A percentile compares a stretch with the other conserved stretches of the same genome.
Evolutionary conservation across 2,888 invertebrate species (phyloP).

Genomic region (Zaprionus obscuricornis): DNA sequence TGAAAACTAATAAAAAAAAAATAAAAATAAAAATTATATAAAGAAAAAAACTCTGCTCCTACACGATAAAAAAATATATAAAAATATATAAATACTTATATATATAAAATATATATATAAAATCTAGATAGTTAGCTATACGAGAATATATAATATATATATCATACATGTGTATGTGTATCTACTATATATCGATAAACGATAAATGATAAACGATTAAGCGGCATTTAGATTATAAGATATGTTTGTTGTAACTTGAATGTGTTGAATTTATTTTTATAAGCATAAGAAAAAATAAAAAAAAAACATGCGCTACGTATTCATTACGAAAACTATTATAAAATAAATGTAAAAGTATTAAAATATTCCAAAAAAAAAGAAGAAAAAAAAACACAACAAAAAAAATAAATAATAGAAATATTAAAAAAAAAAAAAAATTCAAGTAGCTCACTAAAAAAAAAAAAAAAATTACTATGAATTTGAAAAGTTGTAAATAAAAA

Average conservation of each 20-base stretch:
- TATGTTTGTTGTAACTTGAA: slow-evolving; percentile 78
- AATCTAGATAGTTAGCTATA: slow-evolving; percentile 1
- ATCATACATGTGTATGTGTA: slow-evolving; percentile 25
- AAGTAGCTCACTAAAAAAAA: slow-evolving; percentile 25
- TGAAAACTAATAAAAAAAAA: slow-evolving; percentile 10
- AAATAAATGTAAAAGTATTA: slow-evolving; percentile 63
- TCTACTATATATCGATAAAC: slow-evolving; percentile 24
- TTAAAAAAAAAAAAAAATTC: slow-evolving; percentile 16
- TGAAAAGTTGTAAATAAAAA: slow-evolving; percentile 53
- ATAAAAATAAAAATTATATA: not conserved
- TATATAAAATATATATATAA: too few species aligned
- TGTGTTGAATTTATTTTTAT: slow-evolving; percentile 79
- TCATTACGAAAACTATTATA: slow-evolving; percentile 45
- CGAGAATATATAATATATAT: slow-evolving; percentile 23
- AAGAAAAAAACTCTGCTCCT: slow-evolving; percentile 57
- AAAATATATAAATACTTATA: slow-evolving; percentile 8
- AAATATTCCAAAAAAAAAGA: slow-evolving; percentile 59
- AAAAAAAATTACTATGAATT: slow-evolving; percentile 14
- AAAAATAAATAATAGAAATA: slow-evolving; percentile 15
- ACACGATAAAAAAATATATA: slow-evolving; percentile 24
- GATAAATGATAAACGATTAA: slow-evolving; percentile 33
- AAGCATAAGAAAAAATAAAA: slow-evolving; percentile 56
- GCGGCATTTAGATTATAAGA: slow-evolving; percentile 62
- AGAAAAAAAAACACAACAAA: slow-evolving; percentile 23
- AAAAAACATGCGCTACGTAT: slow-evolving; percentile 56